Evolutionary conservation across 2,113 vertebrate species (phyloP).

Genomic region (Ornithorhynchus anatinus): DNA sequence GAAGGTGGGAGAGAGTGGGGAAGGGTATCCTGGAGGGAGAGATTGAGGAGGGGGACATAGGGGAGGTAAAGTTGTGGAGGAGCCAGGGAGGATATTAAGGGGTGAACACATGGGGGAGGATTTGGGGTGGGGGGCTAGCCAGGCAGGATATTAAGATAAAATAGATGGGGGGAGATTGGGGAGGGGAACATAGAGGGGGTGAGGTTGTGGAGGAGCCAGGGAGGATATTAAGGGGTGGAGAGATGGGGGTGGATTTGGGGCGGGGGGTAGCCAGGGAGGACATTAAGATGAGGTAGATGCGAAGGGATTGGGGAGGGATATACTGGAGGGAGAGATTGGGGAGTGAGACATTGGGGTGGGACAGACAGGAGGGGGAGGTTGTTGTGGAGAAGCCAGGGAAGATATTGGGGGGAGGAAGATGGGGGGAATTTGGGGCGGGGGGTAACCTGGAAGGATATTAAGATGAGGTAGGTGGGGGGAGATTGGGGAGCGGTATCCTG

Average conservation of each 20-base stretch:
- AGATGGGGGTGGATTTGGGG: no score
- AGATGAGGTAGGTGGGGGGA: not conserved
- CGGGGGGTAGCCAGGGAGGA: no score
- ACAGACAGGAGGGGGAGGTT: no score
- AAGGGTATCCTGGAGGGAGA: not conserved
- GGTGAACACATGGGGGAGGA: not conserved
- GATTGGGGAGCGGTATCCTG: not conserved
- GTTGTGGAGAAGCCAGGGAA: no score
- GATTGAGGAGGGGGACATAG: not conserved
- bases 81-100: no score
- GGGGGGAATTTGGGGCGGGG: not conserved
- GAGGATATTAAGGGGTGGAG: not conserved
- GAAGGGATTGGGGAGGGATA: not conserved
- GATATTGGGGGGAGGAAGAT: no score
- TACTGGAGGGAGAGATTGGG: not conserved
- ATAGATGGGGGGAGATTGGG: not conserved
- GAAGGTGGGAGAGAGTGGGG: not conserved
- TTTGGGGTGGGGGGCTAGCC: not conserved
- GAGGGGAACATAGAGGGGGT: not conserved
- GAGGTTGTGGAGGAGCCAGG: no score
- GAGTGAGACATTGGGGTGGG: not conserved
- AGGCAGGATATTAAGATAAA: no score
- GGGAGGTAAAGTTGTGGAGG: not conserved
- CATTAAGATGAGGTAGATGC: no score
- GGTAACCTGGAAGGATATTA: no score